phyloP scores from a whole-genome alignment of 1,140 invertebrate species.

The Agrypnia vestita region DNA sequence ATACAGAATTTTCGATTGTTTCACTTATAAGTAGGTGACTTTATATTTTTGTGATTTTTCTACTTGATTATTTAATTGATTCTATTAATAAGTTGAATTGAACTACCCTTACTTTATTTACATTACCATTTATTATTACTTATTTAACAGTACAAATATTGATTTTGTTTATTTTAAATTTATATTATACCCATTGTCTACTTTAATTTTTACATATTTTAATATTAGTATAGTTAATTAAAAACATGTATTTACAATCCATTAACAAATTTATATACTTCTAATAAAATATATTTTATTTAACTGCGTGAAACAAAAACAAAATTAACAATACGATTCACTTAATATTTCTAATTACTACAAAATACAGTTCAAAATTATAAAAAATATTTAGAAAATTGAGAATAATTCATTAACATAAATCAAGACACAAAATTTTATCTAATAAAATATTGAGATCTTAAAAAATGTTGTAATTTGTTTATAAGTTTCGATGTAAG shows the following conservation, averaged over 20 bases:
- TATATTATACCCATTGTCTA: constrained; percentile 30
- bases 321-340: neutral
- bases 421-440: too few relatives aligned
- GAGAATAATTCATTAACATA: too few relatives aligned
- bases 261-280: constrained; percentile 35
- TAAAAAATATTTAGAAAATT: too few relatives aligned
- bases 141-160: constrained; percentile 38
- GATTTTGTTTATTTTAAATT: constrained; percentile 9
- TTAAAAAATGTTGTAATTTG: neutral
- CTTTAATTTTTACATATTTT: constrained; percentile 32
- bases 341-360: too few relatives aligned
- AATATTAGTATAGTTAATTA: constrained; percentile 11
- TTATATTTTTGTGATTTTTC: constrained; percentile 25
- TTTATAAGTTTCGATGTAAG: neutral
- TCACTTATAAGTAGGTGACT: constrained; percentile 5
- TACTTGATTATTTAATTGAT: constrained; percentile 28
- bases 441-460: too few relatives aligned
- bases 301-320: neutral
- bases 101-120: constrained; percentile 31
- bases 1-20: constrained; percentile 12
- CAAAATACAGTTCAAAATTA: too few relatives aligned
- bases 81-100: constrained; percentile 26
- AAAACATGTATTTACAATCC: constrained; percentile 32
- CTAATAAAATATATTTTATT: constrained; percentile 35
- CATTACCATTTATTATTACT: constrained; percentile 16